Evolutionary conservation across 1,140 invertebrate species (phyloP).

Genomic region (Sycobia sp.): DNA sequence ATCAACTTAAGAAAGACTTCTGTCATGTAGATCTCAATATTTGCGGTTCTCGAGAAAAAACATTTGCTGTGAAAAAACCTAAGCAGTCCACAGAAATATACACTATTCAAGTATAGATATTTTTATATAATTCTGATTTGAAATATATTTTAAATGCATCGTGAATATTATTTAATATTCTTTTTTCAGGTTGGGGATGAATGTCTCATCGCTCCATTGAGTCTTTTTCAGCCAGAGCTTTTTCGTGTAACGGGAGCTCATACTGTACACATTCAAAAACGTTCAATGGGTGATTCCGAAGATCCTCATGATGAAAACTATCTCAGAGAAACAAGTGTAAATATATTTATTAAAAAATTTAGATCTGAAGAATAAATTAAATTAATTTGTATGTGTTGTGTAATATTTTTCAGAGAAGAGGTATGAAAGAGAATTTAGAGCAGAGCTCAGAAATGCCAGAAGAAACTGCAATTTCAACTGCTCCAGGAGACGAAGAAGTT

Average conservation of each 20-base stretch:
- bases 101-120: slow-evolving; percentile 64
- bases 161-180: too few species aligned
- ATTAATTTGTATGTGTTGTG: slow-evolving; percentile 15
- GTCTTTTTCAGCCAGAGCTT: slow-evolving; percentile 87
- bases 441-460: slow-evolving; percentile 58
- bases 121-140: neutral
- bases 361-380: slow-evolving; percentile 6
- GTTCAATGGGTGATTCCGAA: slow-evolving; percentile 82
- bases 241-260: slow-evolving; percentile 82
- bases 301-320: slow-evolving; percentile 95
- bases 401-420: slow-evolving; percentile 60
- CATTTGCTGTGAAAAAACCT: slow-evolving; percentile 77
- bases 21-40: slow-evolving; percentile 91
- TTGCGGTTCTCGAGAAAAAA: slow-evolving; percentile 81
- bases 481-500: slow-evolving; percentile 75
- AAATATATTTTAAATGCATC: slow-evolving; percentile 1
- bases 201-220: slow-evolving; percentile 86
- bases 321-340: slow-evolving; percentile 83
- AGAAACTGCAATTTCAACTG: slow-evolving; percentile 49
- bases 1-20: slow-evolving; percentile 86
- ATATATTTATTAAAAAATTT: slow-evolving; percentile 36
- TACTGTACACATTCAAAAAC: slow-evolving; percentile 72
- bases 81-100: slow-evolving; percentile 75
- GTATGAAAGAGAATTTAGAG: slow-evolving; percentile 69
- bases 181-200: slow-evolving; percentile 93